Conservation (phyloP, 2,888 invertebrate genomes). For the Chrysolina oricalcia region DNA sequence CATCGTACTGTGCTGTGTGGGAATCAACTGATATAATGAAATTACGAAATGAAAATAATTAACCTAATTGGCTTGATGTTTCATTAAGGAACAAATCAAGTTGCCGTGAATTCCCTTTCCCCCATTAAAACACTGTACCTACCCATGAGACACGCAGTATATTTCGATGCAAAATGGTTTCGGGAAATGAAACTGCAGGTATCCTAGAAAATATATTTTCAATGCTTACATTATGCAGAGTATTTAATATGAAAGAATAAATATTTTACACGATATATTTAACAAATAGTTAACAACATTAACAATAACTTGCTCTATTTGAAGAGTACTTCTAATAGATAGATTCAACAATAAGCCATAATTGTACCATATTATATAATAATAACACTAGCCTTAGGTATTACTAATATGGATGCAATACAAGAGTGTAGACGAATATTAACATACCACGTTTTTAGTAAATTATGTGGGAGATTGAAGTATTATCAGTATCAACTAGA, state of each 20-base stretch:
- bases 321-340: not conserved
- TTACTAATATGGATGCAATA: not conserved
- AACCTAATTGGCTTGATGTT: too few species aligned
- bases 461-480: too few species aligned
- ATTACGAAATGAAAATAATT: too few species aligned
- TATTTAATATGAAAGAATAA: slow-evolving; percentile 4
- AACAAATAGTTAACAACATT: slow-evolving; percentile 17
- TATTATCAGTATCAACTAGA: too few species aligned
- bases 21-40: too few species aligned
- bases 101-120: too few species aligned
- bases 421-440: not conserved
- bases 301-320: slow-evolving; percentile 8
- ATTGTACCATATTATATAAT: slow-evolving; percentile 1
- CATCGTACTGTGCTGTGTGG: too few species aligned
- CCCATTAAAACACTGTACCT: too few species aligned
- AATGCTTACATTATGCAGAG: not conserved
- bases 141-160: too few species aligned
- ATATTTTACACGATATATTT: slow-evolving; percentile 10
- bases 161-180: too few species aligned
- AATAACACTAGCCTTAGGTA: slow-evolving; percentile 19
- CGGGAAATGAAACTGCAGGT: not conserved
- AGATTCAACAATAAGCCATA: slow-evolving; percentile 9
- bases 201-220: not conserved
- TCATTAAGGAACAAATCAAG: too few species aligned
- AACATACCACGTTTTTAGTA: too few species aligned